Base-by-base conservation (phyloP, 35 echinoderm and acorn worm species). In the Heliocidaris erythrogramma region DNA sequence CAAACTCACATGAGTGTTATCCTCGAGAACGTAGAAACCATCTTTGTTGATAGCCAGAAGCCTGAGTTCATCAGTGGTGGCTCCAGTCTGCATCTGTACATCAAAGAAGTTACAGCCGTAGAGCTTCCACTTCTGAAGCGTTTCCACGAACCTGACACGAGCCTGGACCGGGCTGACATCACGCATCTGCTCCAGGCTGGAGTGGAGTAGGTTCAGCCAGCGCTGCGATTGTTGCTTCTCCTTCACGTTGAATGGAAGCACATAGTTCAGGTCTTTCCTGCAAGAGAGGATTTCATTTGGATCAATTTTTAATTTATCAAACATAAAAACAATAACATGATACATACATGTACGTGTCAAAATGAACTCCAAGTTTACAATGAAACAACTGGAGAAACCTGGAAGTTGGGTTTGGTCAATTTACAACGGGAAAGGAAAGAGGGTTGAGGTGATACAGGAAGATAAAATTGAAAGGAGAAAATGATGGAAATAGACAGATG, bases 1-100 rank as follows among this genome's bases (percentile, higher is more conserved):
- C 35, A 42, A 42, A 98, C 98, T 99, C 96, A 99, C 98, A 65
- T 99, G 96, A 8, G 93, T 94, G 14, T 93, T 30, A 4, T 89
- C 31, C 60, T 97, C 31, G 13, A 99, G 49, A 49, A 99, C 78
- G 84, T 95, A 95, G 0, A 99, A 89, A 11, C 98, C 98, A 53
- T 49, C 86, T 52, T 96, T 99, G 85, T 96, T 99, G 94, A 99
- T 88, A n/a, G 98, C 98, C 93, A 99, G 61, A 5, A 97, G n/a
- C 91, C 95, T 95, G 7, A 85, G 93, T 27, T 94, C 94, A 48
- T 30, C 47, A 32, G 60, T 48, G n/a, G 21, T 52, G 32, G 84
- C 71, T 88, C 86, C 96, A 29, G n/a, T 88, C 24, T 42, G n/a
- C 94, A 96, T 94, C 94, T 59, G 90, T 8, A 96, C 91, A 13